Evolutionary conservation across 2,113 vertebrate genomes (phyloP).

Genomic region (Thalassarche chlororhynchos): DNA sequence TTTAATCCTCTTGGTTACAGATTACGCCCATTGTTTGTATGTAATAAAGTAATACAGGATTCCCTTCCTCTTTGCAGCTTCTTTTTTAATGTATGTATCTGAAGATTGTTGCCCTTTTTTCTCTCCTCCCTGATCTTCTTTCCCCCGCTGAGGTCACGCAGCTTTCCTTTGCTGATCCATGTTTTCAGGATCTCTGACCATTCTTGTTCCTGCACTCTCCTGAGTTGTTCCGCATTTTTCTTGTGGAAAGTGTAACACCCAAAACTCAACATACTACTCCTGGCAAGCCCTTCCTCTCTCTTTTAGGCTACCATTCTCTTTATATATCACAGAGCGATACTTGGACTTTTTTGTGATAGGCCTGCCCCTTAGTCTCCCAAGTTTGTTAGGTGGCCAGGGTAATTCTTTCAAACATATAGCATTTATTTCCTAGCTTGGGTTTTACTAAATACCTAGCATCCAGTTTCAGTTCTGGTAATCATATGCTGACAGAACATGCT

Average conservation of each 20-base stretch:
- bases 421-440: not conserved
- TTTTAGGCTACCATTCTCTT: not conserved
- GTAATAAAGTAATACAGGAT: not conserved
- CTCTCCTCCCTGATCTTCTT: not conserved
- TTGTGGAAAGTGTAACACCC: not conserved
- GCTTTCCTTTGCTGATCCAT: not conserved
- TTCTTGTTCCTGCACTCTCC: not conserved
- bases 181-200: not conserved
- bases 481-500: slow-evolving; percentile 20
- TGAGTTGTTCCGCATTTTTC: not conserved
- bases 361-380: not conserved
- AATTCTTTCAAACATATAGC: not conserved
- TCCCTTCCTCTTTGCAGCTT: not conserved
- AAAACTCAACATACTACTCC: not conserved
- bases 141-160: not conserved
- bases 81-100: not conserved
- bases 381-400: not conserved
- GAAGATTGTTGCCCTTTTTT: not conserved
- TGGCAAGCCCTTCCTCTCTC: not conserved
- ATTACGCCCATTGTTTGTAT: not conserved
- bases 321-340: not conserved
- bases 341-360: not conserved
- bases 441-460: not conserved
- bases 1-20: not conserved
- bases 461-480: slow-evolving; percentile 39